Evolutionary conservation across 1,140 invertebrate species (phyloP), one percentile per base, ranked within the genome.

Genomic region (Eriosoma lanigerum): DNA sequence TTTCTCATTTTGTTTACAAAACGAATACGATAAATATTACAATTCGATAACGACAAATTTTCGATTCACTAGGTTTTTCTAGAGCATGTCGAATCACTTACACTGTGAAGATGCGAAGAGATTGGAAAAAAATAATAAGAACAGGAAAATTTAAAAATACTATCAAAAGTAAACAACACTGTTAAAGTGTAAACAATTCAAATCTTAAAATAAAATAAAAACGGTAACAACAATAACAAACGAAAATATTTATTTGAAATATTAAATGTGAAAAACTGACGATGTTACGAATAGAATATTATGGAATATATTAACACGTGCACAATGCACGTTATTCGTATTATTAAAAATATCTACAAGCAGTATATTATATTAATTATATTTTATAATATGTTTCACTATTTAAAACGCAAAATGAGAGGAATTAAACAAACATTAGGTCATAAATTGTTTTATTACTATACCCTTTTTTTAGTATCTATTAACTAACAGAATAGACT

Each of bases 361-460:
- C 29, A 24, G 24, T 46, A 15, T n/a, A n/a, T n/a, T n/a, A n/a
- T n/a, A n/a, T n/a, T n/a, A n/a, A n/a, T 68, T 68, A 15, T 9
- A 68, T 68, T 68, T 15, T 68, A 32, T 46, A 68, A 46, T 46
- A 46, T 24, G 46, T 24, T 68, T 46, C 4, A 66, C n/a, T 38
- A 66, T 46, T 46, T 62, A 68, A n/a, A 24, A 24, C n/a, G 32
- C 62, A 38, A 46, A 24, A 68, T 12, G 21, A 46, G 38, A n/a
- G 38, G 1, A 62, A 68, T 46, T 68, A 68, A 48, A 24, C 38
- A 24, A 68, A 48, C 66, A 48, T 24, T 46, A 38, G 32, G 32
- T 38, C 46, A 68, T 68, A 68, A 68, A 68, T 48, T 21, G 44
- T 68, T 48, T n/a, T 68, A 68, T 68, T 68, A 68, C 66, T 46